phyloP scores from a whole-genome alignment of 1,140 invertebrate species.

The Archivesica marissinica region DNA sequence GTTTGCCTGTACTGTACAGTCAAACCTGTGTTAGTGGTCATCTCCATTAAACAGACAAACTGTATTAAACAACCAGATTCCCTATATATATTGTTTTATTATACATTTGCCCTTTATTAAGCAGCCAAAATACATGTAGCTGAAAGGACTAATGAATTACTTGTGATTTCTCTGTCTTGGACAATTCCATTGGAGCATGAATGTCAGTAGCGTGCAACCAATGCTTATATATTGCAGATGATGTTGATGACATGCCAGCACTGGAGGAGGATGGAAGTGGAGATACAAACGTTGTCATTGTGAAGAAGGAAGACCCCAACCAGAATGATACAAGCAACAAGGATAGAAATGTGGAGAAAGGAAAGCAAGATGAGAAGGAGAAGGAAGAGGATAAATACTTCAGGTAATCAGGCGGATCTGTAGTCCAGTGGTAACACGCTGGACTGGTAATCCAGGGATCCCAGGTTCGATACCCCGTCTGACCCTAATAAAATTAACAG shows the following conservation, averaged over 20 bases:
- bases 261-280: slow-evolving; percentile 36
- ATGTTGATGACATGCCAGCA: slow-evolving; percentile 30
- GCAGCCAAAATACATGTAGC: background rate
- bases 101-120: too few relatives aligned
- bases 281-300: background rate
- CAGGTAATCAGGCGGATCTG: too few relatives aligned
- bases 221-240: background rate
- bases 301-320: slow-evolving; percentile 36
- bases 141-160: background rate
- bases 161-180: background rate
- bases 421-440: too few relatives aligned
- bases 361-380: slow-evolving; percentile 51
- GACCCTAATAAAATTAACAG: too few relatives aligned
- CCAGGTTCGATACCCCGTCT: too few relatives aligned
- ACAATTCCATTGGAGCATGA: background rate
- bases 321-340: background rate
- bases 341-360: slow-evolving; percentile 6
- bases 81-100: too few relatives aligned
- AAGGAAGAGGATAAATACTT: slow-evolving; percentile 54
- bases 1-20: too few relatives aligned
- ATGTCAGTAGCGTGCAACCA: background rate
- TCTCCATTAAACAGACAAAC: too few relatives aligned
- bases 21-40: too few relatives aligned
- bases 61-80: too few relatives aligned
- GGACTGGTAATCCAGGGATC: too few relatives aligned